Base-by-base conservation (phyloP, 35 echinoderm and acorn worm species). In the Apostichopus japonicus region DNA sequence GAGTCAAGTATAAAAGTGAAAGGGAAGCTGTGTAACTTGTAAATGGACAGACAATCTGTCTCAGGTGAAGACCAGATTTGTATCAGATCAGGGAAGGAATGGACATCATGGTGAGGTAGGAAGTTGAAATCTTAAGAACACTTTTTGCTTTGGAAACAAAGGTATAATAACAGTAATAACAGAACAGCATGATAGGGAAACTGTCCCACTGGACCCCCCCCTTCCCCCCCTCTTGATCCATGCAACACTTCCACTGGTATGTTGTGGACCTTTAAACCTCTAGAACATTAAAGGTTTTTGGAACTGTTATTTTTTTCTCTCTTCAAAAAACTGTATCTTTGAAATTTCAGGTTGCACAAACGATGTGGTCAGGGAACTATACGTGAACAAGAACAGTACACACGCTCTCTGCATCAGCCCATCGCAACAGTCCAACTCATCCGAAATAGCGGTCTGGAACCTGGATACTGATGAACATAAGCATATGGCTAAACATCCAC, bases 401-500 rank as follows among this genome's bases (percentile, higher is more conserved):
- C 97, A 99, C 79, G 97, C 93, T 9, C 56, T 99, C 17, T 93
- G 95, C 14, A 79, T 99, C 11, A 93, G 97, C 70, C 89, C 93
- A 10, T 95, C 94, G 0, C 22, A 81, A 5, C 86, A 99, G 58
- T 91, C 95, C 44, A 99, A 99, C 90, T 94, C 95, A 54, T 96
- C 95, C 6, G 91, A 96, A 22, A 93, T 99, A 11, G 93, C 90
- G 5, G 97, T 96, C 23, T 99, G 93, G 95, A 99, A 99, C 86
- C 80, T 99, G 56, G 97, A 98, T 78, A 99, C 97, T 3, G 97
- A 99, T 65, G 97, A 99, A 33, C 97, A 99, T 56, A 99, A 99
- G 75, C 97, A 99, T 79, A 86, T 99, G 65, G 97, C 95, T 16
- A 94, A 96, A 91, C 97, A 99, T 82, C 93, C 97, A 78, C 93